A percentile compares a stretch with the other conserved stretches of the same genome.
These are phyloP conservation scores for Leptinotarsa haldemani DNA, from an alignment of 2,888 invertebrate genomes.

Conservation along the genomic window DNA sequence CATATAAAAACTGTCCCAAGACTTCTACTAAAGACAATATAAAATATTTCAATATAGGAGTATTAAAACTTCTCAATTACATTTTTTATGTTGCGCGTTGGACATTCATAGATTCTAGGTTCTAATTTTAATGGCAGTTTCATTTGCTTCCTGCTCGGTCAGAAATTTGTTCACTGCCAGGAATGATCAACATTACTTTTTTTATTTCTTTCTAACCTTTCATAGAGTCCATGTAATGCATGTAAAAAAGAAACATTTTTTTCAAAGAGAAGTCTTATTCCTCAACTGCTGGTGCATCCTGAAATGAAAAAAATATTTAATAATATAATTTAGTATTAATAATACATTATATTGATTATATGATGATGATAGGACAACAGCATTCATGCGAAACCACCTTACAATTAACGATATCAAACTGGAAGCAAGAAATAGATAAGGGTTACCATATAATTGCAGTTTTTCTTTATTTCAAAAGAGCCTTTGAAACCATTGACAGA, in stretches of 20 bases:
- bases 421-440: too few relatives aligned
- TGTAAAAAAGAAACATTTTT: conserved; percentile 49
- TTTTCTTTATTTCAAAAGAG: too few relatives aligned
- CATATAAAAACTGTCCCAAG: conserved; percentile 65
- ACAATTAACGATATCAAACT: too few relatives aligned
- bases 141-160: conserved; percentile 59
- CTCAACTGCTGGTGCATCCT: conserved; percentile 58
- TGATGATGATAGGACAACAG: too few relatives aligned
- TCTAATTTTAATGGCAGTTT: conserved; percentile 60
- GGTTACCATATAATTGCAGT: too few relatives aligned
- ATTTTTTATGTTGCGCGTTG: conserved; percentile 54
- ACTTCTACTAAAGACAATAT: conserved; percentile 61
- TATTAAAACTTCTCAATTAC: conserved; percentile 57
- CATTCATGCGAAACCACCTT: too few relatives aligned
- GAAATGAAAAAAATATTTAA: conserved; percentile 42
- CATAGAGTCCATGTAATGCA: conserved; percentile 54
- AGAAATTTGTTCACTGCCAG: conserved; percentile 60
- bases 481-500: too few relatives aligned
- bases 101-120: conserved; percentile 49
- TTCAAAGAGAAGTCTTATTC: conserved; percentile 56
- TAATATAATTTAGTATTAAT: too few relatives aligned
- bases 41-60: conserved; percentile 61
- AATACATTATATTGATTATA: too few relatives aligned
- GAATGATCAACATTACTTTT: conserved; percentile 57
- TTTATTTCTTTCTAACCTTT: conserved; percentile 54